Percentiles rank a stretch among this genome's conserved stretches.
These are phyloP conservation scores for Epiblema foenella DNA, from an alignment of 2,888 invertebrate genomes.

Conservation along the genomic window DNA sequence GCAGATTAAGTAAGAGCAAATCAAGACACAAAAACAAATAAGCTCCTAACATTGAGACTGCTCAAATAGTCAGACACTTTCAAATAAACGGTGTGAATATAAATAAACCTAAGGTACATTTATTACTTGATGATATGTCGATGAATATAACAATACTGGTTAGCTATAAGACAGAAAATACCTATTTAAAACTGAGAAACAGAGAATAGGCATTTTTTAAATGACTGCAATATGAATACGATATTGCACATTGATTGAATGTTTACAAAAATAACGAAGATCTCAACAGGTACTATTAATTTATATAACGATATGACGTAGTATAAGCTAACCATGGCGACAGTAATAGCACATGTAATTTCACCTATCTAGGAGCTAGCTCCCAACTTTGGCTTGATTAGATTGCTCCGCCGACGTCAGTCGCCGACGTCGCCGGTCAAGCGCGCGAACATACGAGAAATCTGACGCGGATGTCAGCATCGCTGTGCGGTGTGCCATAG, in stretches of 20 bases:
- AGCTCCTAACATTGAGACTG: not conserved
- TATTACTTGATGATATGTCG: constrained; percentile 73
- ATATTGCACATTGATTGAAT: not conserved
- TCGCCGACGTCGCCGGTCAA: too few relatives aligned
- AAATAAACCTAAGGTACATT: constrained; percentile 47
- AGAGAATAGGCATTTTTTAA: not conserved
- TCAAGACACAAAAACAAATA: not conserved
- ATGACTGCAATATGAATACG: constrained; percentile 12
- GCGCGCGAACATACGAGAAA: too few relatives aligned
- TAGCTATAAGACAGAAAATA: constrained; percentile 6
- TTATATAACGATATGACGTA: constrained; percentile 44
- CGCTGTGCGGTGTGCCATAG: too few relatives aligned
- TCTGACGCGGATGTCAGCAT: too few relatives aligned
- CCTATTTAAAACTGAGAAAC: constrained; percentile 12
- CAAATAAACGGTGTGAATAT: constrained; percentile 33
- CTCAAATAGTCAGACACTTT: constrained; percentile 6
- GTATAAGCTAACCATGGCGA: constrained; percentile 57
- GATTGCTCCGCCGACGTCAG: too few relatives aligned
- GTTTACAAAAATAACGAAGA: constrained; percentile 29
- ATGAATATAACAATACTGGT: constrained; percentile 65
- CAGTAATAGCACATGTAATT: constrained; percentile 56
- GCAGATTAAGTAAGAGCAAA: not conserved
- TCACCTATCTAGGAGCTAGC: constrained; percentile 32
- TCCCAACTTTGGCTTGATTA: too few relatives aligned
- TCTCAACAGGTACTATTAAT: constrained; percentile 25